Evolutionary conservation across 2,888 invertebrate genomes (phyloP).

Genomic region (Heterodera filipjevi): DNA sequence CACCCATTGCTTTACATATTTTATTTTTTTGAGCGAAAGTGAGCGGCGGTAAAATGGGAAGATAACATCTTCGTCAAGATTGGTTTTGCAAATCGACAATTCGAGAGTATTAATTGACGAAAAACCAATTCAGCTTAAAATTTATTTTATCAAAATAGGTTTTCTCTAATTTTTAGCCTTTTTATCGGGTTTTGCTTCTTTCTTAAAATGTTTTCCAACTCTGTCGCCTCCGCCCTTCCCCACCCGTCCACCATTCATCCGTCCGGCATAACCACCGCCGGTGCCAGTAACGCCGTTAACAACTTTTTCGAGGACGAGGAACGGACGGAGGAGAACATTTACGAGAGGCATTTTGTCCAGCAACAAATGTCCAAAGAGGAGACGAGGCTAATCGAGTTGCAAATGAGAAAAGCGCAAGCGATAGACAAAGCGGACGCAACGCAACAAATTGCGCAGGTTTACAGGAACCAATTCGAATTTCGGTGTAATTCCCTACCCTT

Average conservation of each 20-base stretch:
- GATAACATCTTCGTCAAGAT: no score
- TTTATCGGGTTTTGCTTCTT: background rate
- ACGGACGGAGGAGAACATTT: slow-evolving; percentile 21
- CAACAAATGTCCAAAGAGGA: slow-evolving; percentile 19
- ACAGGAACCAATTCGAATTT: background rate
- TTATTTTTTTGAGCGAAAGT: no score
- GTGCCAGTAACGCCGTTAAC: background rate
- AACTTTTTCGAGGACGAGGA: slow-evolving; percentile 24
- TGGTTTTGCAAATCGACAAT: no score
- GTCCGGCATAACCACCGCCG: background rate
- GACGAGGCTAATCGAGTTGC: slow-evolving; percentile 18
- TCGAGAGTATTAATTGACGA: no score
- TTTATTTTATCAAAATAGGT: no score
- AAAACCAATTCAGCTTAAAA: no score
- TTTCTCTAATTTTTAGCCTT: no score
- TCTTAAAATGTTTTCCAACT: slow-evolving; percentile 14
- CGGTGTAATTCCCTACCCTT: background rate
- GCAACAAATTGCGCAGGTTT: slow-evolving; percentile 23
- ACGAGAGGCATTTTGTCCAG: slow-evolving; percentile 13
- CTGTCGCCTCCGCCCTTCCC: background rate
- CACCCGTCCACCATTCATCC: background rate
- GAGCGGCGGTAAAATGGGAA: no score
- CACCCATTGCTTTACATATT: no score
- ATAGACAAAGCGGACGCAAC: slow-evolving; percentile 22
- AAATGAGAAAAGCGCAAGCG: slow-evolving; percentile 1